phyloP scores from a whole-genome alignment of 1,140 invertebrate genomes.

The Eupristina koningsbergeri region DNA sequence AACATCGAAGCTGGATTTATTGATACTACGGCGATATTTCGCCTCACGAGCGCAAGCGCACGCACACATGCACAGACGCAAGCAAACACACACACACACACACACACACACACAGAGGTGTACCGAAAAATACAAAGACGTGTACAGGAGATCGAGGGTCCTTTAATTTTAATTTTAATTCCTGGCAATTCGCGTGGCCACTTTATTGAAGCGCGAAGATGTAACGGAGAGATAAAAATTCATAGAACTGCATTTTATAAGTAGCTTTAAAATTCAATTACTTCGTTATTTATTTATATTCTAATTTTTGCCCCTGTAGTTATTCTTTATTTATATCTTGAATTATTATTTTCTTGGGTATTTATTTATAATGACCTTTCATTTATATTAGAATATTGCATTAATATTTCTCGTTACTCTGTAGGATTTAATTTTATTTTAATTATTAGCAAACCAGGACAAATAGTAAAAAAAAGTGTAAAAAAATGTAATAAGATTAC shows the following conservation, averaged over 20 bases:
- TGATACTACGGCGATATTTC: background rate
- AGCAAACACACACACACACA: background rate
- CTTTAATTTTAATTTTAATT: too few species aligned
- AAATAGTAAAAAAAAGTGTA: too few species aligned
- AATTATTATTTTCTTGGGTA: too few species aligned
- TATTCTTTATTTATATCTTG: background rate
- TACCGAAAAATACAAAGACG: background rate
- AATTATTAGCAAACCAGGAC: too few species aligned
- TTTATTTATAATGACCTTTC: too few species aligned
- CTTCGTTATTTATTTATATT: background rate
- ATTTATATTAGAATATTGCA: too few species aligned
- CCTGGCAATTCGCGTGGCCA: background rate
- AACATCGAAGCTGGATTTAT: constrained; percentile 12
- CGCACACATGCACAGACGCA: background rate
- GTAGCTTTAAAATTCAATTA: background rate
- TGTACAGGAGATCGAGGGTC: background rate
- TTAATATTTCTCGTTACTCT: too few species aligned
- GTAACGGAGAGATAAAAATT: background rate
- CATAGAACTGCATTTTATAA: background rate
- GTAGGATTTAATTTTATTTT: too few species aligned
- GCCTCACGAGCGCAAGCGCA: background rate
- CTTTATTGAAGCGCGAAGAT: background rate
- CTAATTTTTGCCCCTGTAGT: background rate
- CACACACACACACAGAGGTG: background rate
- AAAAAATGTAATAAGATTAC: too few species aligned